Evolutionary conservation across 2,888 invertebrate species (phyloP).

Genomic region (Cepaea hortensis): DNA sequence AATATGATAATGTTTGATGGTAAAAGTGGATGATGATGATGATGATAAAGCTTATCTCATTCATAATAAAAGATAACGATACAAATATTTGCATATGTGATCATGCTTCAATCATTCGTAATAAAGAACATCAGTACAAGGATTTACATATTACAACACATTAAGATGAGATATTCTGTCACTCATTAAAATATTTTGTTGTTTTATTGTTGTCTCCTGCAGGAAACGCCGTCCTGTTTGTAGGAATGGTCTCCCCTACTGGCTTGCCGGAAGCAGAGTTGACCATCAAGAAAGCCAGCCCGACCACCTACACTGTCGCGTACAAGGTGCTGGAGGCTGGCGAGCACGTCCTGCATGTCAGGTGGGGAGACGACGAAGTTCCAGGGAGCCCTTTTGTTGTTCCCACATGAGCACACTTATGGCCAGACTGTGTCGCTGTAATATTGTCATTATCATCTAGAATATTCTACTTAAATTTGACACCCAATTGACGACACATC

Average conservation of each 20-base stretch:
- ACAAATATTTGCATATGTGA: not conserved
- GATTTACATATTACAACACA: no score
- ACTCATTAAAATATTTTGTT: no score
- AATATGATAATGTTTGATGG: no score
- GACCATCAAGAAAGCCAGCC: conserved; percentile 84
- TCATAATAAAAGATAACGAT: not conserved
- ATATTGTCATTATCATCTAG: not conserved
- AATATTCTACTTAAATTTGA: not conserved
- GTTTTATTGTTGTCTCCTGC: conserved; percentile 41
- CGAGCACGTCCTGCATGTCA: conserved; percentile 81
- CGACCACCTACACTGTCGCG: conserved; percentile 79
- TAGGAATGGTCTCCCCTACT: conserved; percentile 95
- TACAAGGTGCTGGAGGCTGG: conserved; percentile 93
- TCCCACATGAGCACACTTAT: conserved; percentile 59
- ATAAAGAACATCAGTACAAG: no score
- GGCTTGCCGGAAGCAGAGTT: conserved; percentile 95
- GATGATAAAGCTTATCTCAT: not conserved
- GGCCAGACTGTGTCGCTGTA: not conserved
- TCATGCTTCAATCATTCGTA: no score
- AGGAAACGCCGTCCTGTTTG: conserved; percentile 95
- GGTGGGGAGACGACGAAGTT: conserved; percentile 98
- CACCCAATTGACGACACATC: not conserved
- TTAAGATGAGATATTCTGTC: no score
- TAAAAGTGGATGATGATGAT: no score
- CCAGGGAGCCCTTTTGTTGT: conserved; percentile 91